Evolutionary conservation across 2,113 vertebrate genomes (phyloP), one percentile per base, ranked within the genome.

Genomic region (Phylloscopus trochilus): DNA sequence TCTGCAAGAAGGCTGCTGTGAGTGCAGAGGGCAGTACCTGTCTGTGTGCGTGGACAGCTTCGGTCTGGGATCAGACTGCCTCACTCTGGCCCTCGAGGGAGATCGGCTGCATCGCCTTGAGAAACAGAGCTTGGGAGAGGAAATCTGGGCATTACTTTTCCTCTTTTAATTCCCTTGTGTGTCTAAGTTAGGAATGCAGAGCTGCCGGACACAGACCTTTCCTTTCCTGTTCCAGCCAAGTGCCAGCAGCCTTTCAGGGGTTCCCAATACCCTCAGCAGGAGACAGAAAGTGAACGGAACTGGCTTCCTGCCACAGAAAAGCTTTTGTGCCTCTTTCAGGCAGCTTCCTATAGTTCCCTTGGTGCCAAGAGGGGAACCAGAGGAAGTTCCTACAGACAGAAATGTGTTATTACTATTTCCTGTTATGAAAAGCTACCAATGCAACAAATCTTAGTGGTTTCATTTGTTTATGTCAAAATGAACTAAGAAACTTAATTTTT

Each of bases 361-460:
- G 27, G 55, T 85, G 93, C 89, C 91, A 95, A 76, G 75, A 80
- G 81, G 55, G 75, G 75, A 89, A 80, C 67, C 12, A 51, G 70
- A 79, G 86, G 91, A 95, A 95, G 93, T 92, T 95, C 90, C 82
- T 94, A 69, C 39, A 87, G 75, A 87, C 90, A 91, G 43, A 94
- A 92, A 83, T 39, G 66, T 84, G 60, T 80, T 92, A 81, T 83
- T 89, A 59, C 89, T 51, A 24, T 85, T 91, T 97, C 95, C 93
- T 95, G 89, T 91, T 91, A 87, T 15, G 66, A 95, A 92, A 82
- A 93, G n/a, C 66, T 58, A 62, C 69, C 37, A 56, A 27, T 92
- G 68, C 66, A 68, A 30, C 66, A 87, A 26, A 92, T 93, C 53
- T 87, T 89, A 23, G 70, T 53, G 52, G 37, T 89, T 94, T 84